phyloP scores from a whole-genome alignment of 2,888 invertebrate species.

The Sinodicranocentrus sp. region DNA sequence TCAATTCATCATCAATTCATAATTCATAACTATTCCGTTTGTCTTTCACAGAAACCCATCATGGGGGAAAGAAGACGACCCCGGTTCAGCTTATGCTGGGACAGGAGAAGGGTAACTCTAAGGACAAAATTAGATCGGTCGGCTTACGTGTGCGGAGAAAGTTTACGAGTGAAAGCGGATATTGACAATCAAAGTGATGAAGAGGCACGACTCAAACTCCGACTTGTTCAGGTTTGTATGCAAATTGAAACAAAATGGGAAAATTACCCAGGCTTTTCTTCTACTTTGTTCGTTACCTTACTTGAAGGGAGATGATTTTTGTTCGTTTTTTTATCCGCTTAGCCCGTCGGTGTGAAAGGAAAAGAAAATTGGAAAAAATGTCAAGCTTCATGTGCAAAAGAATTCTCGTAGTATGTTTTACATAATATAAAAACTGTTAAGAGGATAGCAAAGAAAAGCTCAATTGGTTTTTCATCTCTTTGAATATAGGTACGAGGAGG shows the following conservation, averaged over 20 bases:
- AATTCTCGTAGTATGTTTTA: too few relatives aligned
- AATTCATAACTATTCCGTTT: too few relatives aligned
- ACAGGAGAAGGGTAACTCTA: constrained; percentile 84
- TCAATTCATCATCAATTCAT: too few relatives aligned
- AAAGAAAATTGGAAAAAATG: too few relatives aligned
- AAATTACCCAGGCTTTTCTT: background rate
- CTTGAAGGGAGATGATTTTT: too few relatives aligned
- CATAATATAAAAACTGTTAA: too few relatives aligned
- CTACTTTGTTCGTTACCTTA: background rate
- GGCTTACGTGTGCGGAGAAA: constrained; percentile 87
- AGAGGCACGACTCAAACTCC: constrained; percentile 81
- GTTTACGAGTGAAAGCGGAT: constrained; percentile 84
- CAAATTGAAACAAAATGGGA: constrained; percentile 14
- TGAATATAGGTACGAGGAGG: too few relatives aligned
- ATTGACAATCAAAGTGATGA: constrained; percentile 85
- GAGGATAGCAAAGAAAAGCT: too few relatives aligned
- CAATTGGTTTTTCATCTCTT: too few relatives aligned
- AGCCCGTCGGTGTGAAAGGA: too few relatives aligned
- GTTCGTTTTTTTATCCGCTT: too few relatives aligned
- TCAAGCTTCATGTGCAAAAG: too few relatives aligned
- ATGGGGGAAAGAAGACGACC: constrained; percentile 83
- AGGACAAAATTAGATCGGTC: constrained; percentile 84
- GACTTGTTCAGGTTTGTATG: constrained; percentile 81
- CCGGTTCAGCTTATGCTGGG: constrained; percentile 86
- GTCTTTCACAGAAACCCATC: constrained; percentile 82